Percentiles rank a stretch among this genome's conserved stretches.
Conservation (phyloP, 2,797 vertebrate genomes). For the Graptemys geographica region DNA sequence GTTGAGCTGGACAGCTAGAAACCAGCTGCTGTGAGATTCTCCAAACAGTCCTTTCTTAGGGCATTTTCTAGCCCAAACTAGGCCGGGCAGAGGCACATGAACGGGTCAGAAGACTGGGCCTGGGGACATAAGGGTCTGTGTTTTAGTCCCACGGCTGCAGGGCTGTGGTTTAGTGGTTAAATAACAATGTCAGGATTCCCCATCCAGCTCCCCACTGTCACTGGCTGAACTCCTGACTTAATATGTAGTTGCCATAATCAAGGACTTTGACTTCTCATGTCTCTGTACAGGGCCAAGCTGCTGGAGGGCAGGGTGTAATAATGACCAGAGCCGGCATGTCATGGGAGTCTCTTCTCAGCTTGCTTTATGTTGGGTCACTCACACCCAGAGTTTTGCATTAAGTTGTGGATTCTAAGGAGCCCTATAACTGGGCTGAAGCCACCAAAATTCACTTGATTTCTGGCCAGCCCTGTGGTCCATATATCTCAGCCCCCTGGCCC, state of each 20-base stretch:
- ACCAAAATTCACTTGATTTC: neutral
- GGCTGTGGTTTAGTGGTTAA: too few species aligned
- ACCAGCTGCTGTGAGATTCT: neutral
- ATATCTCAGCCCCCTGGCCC: neutral
- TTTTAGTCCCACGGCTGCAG: too few species aligned
- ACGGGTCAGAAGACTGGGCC: neutral
- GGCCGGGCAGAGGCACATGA: neutral
- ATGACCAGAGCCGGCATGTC: rapidly evolving
- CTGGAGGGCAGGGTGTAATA: neutral
- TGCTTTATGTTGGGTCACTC: neutral
- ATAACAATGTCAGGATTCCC: too few species aligned
- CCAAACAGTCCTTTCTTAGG: neutral
- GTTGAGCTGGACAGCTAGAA: neutral
- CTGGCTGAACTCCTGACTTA: too few species aligned
- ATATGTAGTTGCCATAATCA: too few species aligned
- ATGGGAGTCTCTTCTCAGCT: neutral
- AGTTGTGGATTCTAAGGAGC: conserved; percentile 4
- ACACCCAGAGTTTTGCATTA: neutral
- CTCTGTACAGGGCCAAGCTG: neutral
- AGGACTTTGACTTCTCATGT: neutral
- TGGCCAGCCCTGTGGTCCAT: neutral
- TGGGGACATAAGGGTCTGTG: too few species aligned
- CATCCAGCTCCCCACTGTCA: too few species aligned
- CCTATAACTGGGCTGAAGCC: neutral
- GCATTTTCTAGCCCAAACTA: neutral